Percentiles rank a stretch among this genome's conserved stretches.
Conservation (phyloP, 2,113 vertebrate genomes). For the Brachypodius melanocephalos region DNA sequence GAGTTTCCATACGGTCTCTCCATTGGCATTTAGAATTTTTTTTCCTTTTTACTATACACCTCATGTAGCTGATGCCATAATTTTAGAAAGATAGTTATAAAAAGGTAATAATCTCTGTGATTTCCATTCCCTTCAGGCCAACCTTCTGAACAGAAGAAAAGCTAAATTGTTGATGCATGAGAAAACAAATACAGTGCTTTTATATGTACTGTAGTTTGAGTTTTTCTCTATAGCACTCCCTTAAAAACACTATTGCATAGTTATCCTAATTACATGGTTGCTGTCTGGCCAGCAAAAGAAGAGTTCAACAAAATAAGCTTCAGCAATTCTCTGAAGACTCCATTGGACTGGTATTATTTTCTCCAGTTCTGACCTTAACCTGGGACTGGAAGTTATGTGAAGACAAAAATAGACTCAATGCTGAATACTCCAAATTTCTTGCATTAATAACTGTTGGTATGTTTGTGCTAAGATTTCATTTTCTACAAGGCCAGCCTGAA, state of each 20-base stretch:
- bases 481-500: not conserved
- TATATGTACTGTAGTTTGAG: conserved; percentile 29
- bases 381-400: conserved; percentile 23
- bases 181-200: conserved; percentile 55
- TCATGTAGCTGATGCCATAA: conserved; percentile 39
- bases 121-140: conserved; percentile 54
- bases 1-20: conserved; percentile 39
- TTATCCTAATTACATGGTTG: conserved; percentile 43
- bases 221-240: not conserved
- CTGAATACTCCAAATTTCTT: not conserved
- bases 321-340: conserved; percentile 24
- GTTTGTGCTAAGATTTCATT: not conserved
- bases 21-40: not conserved
- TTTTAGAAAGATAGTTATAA: conserved; percentile 61
- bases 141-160: conserved; percentile 39
- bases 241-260: not conserved
- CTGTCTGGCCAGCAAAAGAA: conserved; percentile 27
- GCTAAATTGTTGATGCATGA: conserved; percentile 44
- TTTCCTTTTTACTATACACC: conserved; percentile 20
- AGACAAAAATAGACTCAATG: not conserved
- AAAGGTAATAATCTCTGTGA: conserved; percentile 62
- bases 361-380: conserved; percentile 18
- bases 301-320: conserved; percentile 28
- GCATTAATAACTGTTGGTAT: not conserved
- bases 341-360: conserved; percentile 13